phyloP scores from a whole-genome alignment of 2,888 invertebrate genomes.

The Carabus problematicus region DNA sequence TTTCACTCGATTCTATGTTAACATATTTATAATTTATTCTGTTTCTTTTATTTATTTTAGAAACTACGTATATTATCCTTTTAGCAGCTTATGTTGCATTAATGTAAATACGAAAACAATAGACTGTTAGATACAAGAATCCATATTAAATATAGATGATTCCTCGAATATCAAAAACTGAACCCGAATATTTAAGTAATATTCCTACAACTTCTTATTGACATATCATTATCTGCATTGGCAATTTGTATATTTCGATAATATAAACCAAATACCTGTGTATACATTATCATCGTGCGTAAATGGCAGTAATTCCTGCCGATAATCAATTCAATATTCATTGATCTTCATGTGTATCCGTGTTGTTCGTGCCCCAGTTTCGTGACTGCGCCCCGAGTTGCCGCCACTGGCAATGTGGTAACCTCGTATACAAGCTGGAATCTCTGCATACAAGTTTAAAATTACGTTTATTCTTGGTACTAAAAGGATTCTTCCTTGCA shows the following conservation, averaged over 20 bases:
- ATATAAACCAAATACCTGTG: too few species aligned
- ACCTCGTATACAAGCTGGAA: neutral
- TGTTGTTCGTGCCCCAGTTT: slow-evolving; percentile 23
- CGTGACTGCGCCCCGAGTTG: slow-evolving; percentile 1
- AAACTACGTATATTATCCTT: too few species aligned
- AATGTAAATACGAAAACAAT: too few species aligned
- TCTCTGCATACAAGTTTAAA: slow-evolving; percentile 15
- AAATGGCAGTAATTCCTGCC: slow-evolving; percentile 5
- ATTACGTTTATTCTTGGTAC: slow-evolving; percentile 25
- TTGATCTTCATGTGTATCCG: slow-evolving; percentile 15
- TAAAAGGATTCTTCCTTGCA: neutral
- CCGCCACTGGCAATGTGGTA: slow-evolving; percentile 25
- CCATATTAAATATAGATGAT: too few species aligned
- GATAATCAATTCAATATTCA: slow-evolving; percentile 23
- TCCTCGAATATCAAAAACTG: too few species aligned
- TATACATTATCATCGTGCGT: slow-evolving; percentile 1
- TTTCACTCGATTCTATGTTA: too few species aligned
- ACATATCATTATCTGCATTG: neutral
- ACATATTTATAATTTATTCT: too few species aligned
- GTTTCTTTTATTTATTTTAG: too few species aligned
- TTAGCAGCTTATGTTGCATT: too few species aligned
- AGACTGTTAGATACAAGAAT: too few species aligned
- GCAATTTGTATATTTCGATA: too few species aligned
- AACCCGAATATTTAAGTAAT: neutral
- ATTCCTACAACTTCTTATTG: neutral